Base-by-base conservation (phyloP, 35 echinoderm and acorn worm genomes). In the Patiria miniata region DNA sequence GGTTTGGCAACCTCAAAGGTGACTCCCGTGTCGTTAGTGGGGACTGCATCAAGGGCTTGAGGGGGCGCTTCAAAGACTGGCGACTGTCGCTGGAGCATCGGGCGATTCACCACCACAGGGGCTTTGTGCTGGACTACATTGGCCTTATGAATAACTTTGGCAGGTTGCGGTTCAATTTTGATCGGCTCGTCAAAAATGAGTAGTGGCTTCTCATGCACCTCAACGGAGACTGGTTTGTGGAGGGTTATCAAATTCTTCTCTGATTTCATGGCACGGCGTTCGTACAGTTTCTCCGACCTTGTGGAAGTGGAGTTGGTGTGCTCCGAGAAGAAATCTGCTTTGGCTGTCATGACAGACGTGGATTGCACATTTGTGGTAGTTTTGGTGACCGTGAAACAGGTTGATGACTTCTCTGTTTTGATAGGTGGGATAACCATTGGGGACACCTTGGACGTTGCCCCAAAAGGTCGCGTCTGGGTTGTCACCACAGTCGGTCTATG, bases 61-160 rank as follows among this genome's bases (percentile, higher is more conserved):
- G 29, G 29, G 8, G 82, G 82, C 23, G 37, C 82, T 59, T 84
- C 82, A 65, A 84, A 82, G 3, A 84, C 82, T 21, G 82, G 82
- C 2, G 51, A 59, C 44, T 84, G 82, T 60, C 82, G 28, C 32
- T 84, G 51, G 1, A 84, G 53, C 53, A 60, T 84, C 7, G 51
- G 30, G 14, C 37, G 78, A 36, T 84, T 84, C 7, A 53, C 38
- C 23, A 84, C 82, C 10, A 73, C 34, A 73, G 65, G 65, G 26
- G 65, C 65, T 30, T 73, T 73, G 65, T 73, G 65, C 26, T 73
- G 65, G 19, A 73, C 65, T 73, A 73, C 65, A 30, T 26, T 73
- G 65, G 65, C 65, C 65, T 73, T 73, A 23, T 73, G 65, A 8
- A 34, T 30, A 34, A 73, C 65, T 73, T 73, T 73, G n/a, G 65